Conservation (phyloP, 2,113 vertebrate species). For the Galeopterus variegatus region DNA sequence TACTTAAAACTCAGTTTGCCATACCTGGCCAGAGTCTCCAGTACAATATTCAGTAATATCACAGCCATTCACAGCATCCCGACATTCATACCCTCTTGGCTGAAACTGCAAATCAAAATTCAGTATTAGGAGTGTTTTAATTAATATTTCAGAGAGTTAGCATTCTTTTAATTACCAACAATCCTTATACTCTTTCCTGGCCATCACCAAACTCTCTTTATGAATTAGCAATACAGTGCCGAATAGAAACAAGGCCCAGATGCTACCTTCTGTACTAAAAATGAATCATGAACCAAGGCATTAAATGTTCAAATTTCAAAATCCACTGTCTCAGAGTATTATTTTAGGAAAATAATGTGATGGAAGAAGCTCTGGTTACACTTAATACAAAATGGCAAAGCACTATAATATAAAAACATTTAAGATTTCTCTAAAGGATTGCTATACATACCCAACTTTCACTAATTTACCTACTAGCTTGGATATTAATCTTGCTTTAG, state of each 20-base stretch:
- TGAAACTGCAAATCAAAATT: constrained; percentile 92
- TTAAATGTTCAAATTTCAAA: constrained; percentile 30
- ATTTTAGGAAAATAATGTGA: constrained; percentile 8
- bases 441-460: background rate
- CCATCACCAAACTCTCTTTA: background rate
- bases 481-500: constrained; percentile 52
- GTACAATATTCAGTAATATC: constrained; percentile 97
- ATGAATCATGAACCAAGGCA: background rate
- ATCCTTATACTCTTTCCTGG: background rate
- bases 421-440: constrained; percentile 3
- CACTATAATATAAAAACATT: background rate
- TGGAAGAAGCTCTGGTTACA: background rate
- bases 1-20: background rate
- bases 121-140: constrained; percentile 54
- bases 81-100: constrained; percentile 95
- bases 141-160: background rate
- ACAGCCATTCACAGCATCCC: constrained; percentile 96
- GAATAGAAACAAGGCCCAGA: background rate
- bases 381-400: constrained; percentile 34
- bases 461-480: constrained; percentile 3
- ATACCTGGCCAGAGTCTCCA: constrained; percentile 98
- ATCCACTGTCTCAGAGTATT: background rate
- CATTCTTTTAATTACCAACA: background rate
- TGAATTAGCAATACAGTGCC: constrained; percentile 8
- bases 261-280: background rate